A percentile compares a stretch with the other conserved stretches of the same genome.
Conservation (phyloP, 2,797 vertebrate genomes). For the Anas georgica region DNA sequence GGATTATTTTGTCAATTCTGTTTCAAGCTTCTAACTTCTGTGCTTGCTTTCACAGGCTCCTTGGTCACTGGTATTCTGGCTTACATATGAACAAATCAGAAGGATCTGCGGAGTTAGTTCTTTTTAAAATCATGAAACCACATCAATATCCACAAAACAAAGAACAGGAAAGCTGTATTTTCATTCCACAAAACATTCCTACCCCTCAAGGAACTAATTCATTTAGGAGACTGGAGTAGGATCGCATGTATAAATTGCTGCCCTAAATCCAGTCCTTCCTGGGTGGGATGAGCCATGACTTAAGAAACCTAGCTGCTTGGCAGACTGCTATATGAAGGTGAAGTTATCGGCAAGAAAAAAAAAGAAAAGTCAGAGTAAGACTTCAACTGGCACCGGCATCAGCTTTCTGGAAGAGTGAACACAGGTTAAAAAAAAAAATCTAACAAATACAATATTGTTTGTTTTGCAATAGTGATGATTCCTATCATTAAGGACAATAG, state of each 20-base stretch:
- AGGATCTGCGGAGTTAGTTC: conserved; percentile 78
- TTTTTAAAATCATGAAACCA: conserved; percentile 72
- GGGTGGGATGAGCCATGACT: not conserved
- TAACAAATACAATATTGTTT: not conserved
- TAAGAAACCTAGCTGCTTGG: not conserved
- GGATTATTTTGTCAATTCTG: not conserved
- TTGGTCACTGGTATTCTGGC: conserved; percentile 88
- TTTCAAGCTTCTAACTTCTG: conserved; percentile 63
- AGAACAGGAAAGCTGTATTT: not conserved
- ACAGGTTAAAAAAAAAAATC: not conserved
- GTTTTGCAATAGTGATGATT: not conserved
- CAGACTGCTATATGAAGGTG: not conserved
- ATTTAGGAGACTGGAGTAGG: not conserved
- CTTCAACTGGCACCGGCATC: not conserved
- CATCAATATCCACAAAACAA: not conserved
- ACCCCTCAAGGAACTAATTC: not conserved
- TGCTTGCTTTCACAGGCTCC: conserved; percentile 81
- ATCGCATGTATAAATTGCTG: not conserved
- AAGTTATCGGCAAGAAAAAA: not conserved
- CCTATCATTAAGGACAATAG: not conserved
- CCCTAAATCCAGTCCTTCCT: not conserved
- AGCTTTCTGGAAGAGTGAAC: not conserved
- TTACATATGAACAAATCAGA: conserved; percentile 86
- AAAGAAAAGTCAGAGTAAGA: not conserved
- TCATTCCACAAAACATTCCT: not conserved